These are phyloP conservation scores for Benthochromis sp. DNA, from an alignment of 2,113 vertebrate species.

Conservation along the genomic window DNA sequence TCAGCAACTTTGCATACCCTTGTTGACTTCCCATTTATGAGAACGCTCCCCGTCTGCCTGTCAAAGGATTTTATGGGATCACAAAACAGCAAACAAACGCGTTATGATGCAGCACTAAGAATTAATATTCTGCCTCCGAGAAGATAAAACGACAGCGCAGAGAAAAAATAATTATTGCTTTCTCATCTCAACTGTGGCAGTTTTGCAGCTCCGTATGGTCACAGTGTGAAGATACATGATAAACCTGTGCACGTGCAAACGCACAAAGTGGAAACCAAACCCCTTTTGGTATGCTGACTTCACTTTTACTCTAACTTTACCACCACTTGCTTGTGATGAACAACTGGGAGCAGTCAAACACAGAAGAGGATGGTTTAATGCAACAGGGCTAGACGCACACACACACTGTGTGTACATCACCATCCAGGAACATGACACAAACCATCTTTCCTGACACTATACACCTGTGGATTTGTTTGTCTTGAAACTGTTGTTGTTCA, in stretches of 20 bases:
- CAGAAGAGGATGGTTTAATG: not conserved
- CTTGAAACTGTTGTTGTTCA: not conserved
- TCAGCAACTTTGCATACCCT: constrained; percentile 7
- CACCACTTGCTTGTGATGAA: not conserved
- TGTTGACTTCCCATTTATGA: not conserved
- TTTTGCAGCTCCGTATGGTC: not conserved
- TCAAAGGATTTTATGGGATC: constrained; percentile 23
- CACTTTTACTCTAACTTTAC: not conserved
- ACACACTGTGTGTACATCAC: not conserved
- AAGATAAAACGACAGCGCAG: not conserved
- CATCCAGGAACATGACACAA: not conserved
- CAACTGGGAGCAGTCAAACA: not conserved
- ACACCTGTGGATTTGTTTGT: not conserved
- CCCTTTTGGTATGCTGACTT: not conserved
- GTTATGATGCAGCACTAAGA: constrained; percentile 9
- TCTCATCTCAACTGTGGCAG: not conserved
- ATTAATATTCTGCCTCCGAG: not conserved
- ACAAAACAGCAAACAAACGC: constrained; percentile 39
- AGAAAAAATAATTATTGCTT: not conserved
- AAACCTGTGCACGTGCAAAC: not conserved
- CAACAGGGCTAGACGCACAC: not conserved
- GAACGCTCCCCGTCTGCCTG: not conserved
- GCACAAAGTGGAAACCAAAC: not conserved
- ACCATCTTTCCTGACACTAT: not conserved
- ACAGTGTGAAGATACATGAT: not conserved